A percentile compares a stretch with the other conserved stretches of the same genome.
These are phyloP conservation scores for Alfaro cultratus DNA, from an alignment of 2,797 vertebrate species.

Conservation along the genomic window DNA sequence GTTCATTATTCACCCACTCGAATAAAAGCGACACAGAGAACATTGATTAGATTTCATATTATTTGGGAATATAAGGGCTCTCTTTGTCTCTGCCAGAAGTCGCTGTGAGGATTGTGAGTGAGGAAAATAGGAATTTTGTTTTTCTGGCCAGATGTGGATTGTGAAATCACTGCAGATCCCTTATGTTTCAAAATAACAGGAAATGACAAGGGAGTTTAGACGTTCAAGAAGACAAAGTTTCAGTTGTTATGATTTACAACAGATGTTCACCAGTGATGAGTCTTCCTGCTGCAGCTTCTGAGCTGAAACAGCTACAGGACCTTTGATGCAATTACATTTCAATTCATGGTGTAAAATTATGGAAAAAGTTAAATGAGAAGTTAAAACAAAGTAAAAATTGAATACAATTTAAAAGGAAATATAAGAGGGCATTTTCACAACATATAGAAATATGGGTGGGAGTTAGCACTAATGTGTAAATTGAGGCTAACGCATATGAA, in stretches of 20 bases:
- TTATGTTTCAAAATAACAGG: too few relatives aligned
- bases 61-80: background rate
- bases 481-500: too few relatives aligned
- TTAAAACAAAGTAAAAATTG: too few relatives aligned
- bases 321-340: background rate
- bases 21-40: background rate
- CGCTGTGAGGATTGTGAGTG: background rate
- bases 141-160: background rate
- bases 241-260: background rate
- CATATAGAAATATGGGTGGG: too few relatives aligned
- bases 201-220: background rate
- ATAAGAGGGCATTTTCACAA: too few relatives aligned
- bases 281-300: background rate
- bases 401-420: too few relatives aligned
- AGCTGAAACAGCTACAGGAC: background rate
- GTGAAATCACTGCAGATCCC: too few relatives aligned
- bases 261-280: background rate
- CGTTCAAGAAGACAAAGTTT: background rate
- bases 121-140: background rate
- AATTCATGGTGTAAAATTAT: too few relatives aligned
- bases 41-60: background rate
- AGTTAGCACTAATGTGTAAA: too few relatives aligned
- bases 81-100: background rate
- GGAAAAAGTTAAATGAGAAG: too few relatives aligned
- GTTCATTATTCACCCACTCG: too few relatives aligned